Evolutionary conservation across 2,797 vertebrate species (phyloP).

Genomic region (Dromococcyx pavoninus): DNA sequence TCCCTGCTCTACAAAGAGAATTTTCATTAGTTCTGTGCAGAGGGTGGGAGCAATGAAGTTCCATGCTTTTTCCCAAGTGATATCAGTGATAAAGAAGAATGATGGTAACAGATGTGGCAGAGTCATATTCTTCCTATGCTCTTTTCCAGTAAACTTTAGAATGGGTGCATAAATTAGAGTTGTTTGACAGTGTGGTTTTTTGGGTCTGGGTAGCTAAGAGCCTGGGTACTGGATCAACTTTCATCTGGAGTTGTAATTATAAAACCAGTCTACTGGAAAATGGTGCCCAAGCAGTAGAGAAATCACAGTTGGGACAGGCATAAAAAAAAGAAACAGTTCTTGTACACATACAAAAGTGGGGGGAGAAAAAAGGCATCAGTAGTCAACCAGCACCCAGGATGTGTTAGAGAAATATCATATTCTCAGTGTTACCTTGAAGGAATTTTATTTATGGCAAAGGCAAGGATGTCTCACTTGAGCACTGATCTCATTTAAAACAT

Average conservation of each 20-base stretch:
- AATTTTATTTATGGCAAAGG: background rate
- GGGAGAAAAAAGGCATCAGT: accelerated
- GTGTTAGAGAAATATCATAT: background rate
- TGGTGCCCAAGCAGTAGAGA: background rate
- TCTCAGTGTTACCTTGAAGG: background rate
- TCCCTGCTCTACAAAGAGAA: background rate
- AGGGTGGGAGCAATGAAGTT: background rate
- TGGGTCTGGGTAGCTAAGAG: background rate
- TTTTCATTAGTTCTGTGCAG: background rate
- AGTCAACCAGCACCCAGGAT: background rate
- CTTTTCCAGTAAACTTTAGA: background rate
- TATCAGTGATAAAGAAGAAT: background rate
- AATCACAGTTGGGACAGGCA: background rate
- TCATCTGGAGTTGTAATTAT: background rate
- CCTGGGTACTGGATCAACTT: background rate
- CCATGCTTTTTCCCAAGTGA: background rate
- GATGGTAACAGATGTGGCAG: background rate
- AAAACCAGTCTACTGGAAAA: background rate
- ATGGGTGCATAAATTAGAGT: background rate
- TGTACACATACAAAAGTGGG: background rate
- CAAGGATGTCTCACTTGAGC: background rate
- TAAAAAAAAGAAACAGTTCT: background rate
- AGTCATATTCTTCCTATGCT: background rate
- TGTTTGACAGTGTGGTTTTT: background rate
- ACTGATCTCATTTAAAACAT: background rate